Percentiles rank a stretch among this genome's conserved stretches.
These are phyloP conservation scores for Leptoclinus maculatus DNA, from an alignment of 2,797 vertebrate species.

Conservation along the genomic window DNA sequence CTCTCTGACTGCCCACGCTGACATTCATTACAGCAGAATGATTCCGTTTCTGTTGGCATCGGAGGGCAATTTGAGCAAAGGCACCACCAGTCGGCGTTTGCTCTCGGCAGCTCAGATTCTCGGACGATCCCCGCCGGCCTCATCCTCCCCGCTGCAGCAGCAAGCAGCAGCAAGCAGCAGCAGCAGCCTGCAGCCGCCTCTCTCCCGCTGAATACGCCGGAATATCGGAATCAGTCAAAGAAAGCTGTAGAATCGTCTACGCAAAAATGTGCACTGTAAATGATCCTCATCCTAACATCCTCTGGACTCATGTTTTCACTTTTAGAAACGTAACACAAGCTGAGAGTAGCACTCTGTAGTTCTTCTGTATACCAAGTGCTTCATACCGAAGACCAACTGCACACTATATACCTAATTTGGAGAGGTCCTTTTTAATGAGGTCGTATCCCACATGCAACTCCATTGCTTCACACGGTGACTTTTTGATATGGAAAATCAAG, in stretches of 20 bases:
- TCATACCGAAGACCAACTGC: not conserved
- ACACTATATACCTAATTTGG: not conserved
- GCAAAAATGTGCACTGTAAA: not conserved
- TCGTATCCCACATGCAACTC: not conserved
- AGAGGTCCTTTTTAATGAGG: not conserved
- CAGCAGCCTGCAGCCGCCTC: not conserved
- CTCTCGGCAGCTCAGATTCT: not conserved
- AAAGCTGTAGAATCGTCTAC: too few species aligned
- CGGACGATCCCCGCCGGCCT: not conserved
- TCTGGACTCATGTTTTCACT: not conserved
- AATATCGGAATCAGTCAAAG: not conserved
- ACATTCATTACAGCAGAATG: not conserved
- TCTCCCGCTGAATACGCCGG: too few species aligned
- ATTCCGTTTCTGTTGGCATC: not conserved
- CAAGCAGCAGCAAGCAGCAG: too few species aligned
- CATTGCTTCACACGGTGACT: constrained; percentile 5
- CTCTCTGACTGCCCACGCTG: not conserved
- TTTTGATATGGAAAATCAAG: constrained; percentile 32
- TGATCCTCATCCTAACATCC: not conserved
- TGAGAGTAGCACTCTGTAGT: too few species aligned
- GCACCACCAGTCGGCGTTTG: not conserved
- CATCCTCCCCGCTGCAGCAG: not conserved
- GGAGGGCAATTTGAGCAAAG: not conserved
- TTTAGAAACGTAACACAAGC: too few species aligned
- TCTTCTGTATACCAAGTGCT: too few species aligned